Base-by-base conservation (phyloP, 2,888 invertebrate genomes). In the Allygus modestus region DNA sequence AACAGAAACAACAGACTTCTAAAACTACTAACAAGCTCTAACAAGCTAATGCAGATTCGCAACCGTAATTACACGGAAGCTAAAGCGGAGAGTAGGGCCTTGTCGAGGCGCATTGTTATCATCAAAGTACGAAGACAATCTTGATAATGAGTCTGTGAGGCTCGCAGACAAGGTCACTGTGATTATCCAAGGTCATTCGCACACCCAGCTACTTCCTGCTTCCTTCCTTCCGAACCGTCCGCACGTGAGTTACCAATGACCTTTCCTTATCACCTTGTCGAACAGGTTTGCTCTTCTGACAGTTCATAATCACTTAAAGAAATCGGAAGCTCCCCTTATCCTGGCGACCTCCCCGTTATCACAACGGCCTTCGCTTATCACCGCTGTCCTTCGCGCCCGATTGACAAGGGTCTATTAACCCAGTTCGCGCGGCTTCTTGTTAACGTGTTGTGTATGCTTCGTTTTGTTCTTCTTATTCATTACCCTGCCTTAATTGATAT, bases 361-460 rank as follows among this genome's bases (percentile, higher is more conserved):
- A 51, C 28, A 26, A 23, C 28, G 51, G 15, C 77, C 77, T 77
- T 77, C 41, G n/a, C 46, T 77, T 77, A 77, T 77, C 77, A 46
- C 20, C n/a, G 12, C 7, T 41, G 77, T 43, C 77, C 77, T 77
- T 77, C 77, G 26, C 51, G 77, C 41, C 11, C 73, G 23, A 46
- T 43, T 73, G 51, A 51, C 77, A 15, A 46, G 77, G 2, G 77
- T 77, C 46, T 77, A 51, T 77, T 77, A 77, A 77, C 77, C 77
- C 46, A 77, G 41, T 77, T 77, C 20, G 12, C 61, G 61, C 26
- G 9, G 61, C 69, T 73, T 41, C 37, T 26, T 37, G 65, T 65
- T 65, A 54, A 54, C 54, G 54, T 54, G 23, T 54, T 46, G 4
- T 46, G 46, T 54, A 23, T 28, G 26, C 65, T 26, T 65, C 28